Base-by-base conservation (phyloP, 1,140 invertebrate species). In the Drosophila punjabiensis region DNA sequence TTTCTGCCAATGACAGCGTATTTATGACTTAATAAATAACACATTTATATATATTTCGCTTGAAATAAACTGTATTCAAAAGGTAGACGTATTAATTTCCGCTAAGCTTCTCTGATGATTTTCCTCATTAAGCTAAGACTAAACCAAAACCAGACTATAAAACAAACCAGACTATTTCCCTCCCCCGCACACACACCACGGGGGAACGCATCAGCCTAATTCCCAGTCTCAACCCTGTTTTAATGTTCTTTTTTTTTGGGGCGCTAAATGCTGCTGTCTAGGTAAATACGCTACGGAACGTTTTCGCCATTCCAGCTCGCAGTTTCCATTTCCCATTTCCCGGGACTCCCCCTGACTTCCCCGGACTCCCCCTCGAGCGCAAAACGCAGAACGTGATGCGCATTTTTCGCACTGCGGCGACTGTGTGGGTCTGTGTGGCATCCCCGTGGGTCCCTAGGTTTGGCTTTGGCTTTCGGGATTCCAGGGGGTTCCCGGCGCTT, bases 381-480 rank as follows among this genome's bases (percentile, higher is more conserved):
- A 88, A 48, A 90, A 90, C 86, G 86, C 58, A 85, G 45, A 82
- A 89, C 86, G 85, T 89, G 86, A 90, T 90, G 85, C 86, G 85
- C 85, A 89, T 89, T 90, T 89, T 86, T 86, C 82, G 86, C 82
- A 89, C 56, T 90, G 84, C 85, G 76, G 62, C 62, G 32, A 35
- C 60, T 63, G 45, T 59, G 52, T 52, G 50, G 39, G 56, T 48
- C 68, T 74, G 65, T 50, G 48, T 16, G 43, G 48, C 35, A 33
- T 69, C 69, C 71, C 69, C 32, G 20, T 28, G 55, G 55, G 55
- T 39, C 20, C 18, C 55, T 24, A 28, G 47, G 71, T 37, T 71
- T 43, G 56, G 71, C 37, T 59, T 14, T 33, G 24, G 45, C 24
- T 33, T 68, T 68, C 4, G 20, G 58, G 60, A 45, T 64, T 63